Base-by-base conservation (phyloP, 1,140 invertebrate genomes). In the Triops cancriformis region DNA sequence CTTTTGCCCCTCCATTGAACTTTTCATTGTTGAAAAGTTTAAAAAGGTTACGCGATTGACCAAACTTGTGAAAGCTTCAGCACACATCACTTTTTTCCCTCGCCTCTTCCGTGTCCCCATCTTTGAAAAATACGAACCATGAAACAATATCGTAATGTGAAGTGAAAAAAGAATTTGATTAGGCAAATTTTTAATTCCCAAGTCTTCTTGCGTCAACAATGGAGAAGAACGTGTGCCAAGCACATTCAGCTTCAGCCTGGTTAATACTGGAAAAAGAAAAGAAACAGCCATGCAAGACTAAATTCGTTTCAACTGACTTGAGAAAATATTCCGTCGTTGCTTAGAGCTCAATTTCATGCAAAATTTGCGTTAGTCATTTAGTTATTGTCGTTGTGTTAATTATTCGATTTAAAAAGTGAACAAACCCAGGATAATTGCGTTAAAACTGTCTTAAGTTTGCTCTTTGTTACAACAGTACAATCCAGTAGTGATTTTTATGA, bases 41-140 rank as follows among this genome's bases (percentile, higher is more conserved):
- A 64, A 64, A 64, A 64, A 64, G 14, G 51, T 64, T 64, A 64
- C 51, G 51, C 51, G 51, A 64, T 64, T 64, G 51, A 64, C 51
- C 6, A 23, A 23, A 64, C 51, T 64, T 23, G 51, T 18, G 7
- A 64, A 45, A 64, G 51, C 3, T n/a, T 64, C 23, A 64, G 3
- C 23, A 23, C 23, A 23, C 51, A 6, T 18, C 23, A 18, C 23
- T 64, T 64, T 23, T 64, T 64, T 64, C 18, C 18, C 23, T 64
- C 6, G 23, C 0, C 6, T n/a, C 51, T 5, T n/a, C 10, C 51
- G 3, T 14, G 18, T 23, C 18, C 51, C 51, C 51, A 18, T 23
- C 18, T 14, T 64, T 6, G 23, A 4, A 64, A 64, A 64, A 64
- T 64, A n/a, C 23, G 51, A 64, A 64, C 51, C 51, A 64, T 64